Evolutionary conservation across 2,888 invertebrate genomes (phyloP), one percentile per base, ranked within the genome.

Genomic region (Melanotus villosus): DNA sequence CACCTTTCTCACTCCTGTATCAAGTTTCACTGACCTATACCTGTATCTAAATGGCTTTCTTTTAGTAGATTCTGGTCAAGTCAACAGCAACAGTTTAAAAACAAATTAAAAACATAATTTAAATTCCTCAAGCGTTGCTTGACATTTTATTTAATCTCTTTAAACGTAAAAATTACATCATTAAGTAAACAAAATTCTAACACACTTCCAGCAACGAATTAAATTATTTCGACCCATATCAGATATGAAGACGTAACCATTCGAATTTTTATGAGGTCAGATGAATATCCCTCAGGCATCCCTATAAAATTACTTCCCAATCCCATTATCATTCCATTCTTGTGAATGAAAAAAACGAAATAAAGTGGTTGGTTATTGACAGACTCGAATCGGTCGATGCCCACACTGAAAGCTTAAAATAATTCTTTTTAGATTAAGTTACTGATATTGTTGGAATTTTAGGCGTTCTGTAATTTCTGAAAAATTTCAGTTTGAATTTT

Each of bases 281-380:
- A n/a, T n/a, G n/a, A n/a, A n/a, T n/a, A n/a, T n/a, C n/a, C n/a
- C n/a, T n/a, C n/a, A n/a, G n/a, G n/a, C n/a, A n/a, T n/a, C 62
- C 57, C 47, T 57, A 66, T 12, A 43, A 71, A 69, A 73, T 73
- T 70, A 73, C 73, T 73, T 72, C 71, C 70, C 71, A 64, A 73
- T 73, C 73, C 70, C 41, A 72, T 73, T 73, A 73, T 72, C 71
- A 72, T 71, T 70, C 71, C 71, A 70, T 70, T 73, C 64, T 57
- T 58, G 47, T 58, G 45, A 65, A 34, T 58, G 43, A 50, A 62
- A 62, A 50, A 62, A 47, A 10, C 50, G 5, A 62, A 45, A 47
- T 62, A 62, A 62, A 62, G 62, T 62, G 62, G 62, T 63, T 62
- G 62, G 62, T 63, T 63, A 63, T 63, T 38, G 52, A 52, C 38